Percentiles rank a stretch among this genome's conserved stretches.
phyloP scores from a whole-genome alignment of 1,140 invertebrate species.

The Drosophila lacertosa region DNA sequence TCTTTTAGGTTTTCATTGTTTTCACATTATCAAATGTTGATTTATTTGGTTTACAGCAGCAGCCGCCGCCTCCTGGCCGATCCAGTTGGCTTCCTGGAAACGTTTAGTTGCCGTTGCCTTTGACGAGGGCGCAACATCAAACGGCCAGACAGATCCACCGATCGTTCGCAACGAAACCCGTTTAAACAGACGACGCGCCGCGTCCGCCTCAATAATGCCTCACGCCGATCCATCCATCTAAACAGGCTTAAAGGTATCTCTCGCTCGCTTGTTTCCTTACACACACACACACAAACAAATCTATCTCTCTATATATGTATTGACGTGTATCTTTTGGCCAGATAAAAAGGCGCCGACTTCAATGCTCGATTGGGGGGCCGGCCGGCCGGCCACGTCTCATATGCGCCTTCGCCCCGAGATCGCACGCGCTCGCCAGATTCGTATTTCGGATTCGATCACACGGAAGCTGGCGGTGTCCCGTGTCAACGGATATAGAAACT shows the following conservation, averaged over 20 bases:
- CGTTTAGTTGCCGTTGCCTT: slow-evolving; percentile 37
- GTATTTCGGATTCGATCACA: slow-evolving; percentile 35
- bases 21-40: slow-evolving; percentile 50
- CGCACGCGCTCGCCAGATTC: slow-evolving; percentile 21
- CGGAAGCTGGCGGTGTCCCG: slow-evolving; percentile 11
- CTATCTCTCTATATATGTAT: background rate
- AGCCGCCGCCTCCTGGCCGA: slow-evolving; percentile 26
- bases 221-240: slow-evolving; percentile 75
- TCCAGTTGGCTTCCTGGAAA: slow-evolving; percentile 60
- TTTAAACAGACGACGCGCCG: slow-evolving; percentile 59
- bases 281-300: background rate
- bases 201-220: slow-evolving; percentile 44
- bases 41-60: slow-evolving; percentile 53
- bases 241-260: slow-evolving; percentile 60
- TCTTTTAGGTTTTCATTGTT: slow-evolving; percentile 15
- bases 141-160: slow-evolving; percentile 56
- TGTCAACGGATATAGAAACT: background rate
- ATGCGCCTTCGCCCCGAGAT: slow-evolving; percentile 22
- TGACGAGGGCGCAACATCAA: slow-evolving; percentile 65
- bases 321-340: slow-evolving; percentile 26
- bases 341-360: slow-evolving; percentile 70
- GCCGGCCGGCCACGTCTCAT: slow-evolving; percentile 70
- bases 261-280: slow-evolving; percentile 12
- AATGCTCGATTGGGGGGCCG: slow-evolving; percentile 51
- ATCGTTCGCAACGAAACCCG: slow-evolving; percentile 65